Percentiles rank a stretch among this genome's conserved stretches.
These are phyloP conservation scores for Gambusia affinis DNA, from an alignment of 2,113 vertebrate species.

Conservation along the genomic window DNA sequence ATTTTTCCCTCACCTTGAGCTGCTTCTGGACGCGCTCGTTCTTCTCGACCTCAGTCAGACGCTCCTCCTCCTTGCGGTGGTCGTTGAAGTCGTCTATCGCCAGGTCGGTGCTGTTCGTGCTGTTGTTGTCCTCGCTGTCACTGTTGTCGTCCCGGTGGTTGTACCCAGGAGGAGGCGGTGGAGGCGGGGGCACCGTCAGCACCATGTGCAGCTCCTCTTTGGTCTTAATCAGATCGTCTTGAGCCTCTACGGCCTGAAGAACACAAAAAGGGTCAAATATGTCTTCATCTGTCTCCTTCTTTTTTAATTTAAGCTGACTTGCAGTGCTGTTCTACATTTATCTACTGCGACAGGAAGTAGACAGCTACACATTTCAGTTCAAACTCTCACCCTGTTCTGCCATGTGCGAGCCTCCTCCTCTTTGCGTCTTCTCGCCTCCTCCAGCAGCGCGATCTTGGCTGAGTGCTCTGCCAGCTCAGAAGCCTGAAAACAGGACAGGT, in stretches of 20 bases:
- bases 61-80: slow-evolving; percentile 89
- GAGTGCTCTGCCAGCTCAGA: slow-evolving; percentile 90
- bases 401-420: slow-evolving; percentile 90
- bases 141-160: slow-evolving; percentile 83
- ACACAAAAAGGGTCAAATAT: neutral
- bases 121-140: slow-evolving; percentile 83
- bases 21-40: slow-evolving; percentile 93
- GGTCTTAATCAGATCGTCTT: slow-evolving; percentile 89
- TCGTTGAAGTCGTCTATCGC: slow-evolving; percentile 84
- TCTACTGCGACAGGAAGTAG: too few species aligned
- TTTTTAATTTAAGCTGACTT: neutral
- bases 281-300: neutral
- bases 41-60: slow-evolving; percentile 92
- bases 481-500: slow-evolving; percentile 76
- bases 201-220: slow-evolving; percentile 90
- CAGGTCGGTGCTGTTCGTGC: slow-evolving; percentile 90
- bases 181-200: slow-evolving; percentile 83
- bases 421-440: slow-evolving; percentile 88
- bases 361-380: neutral
- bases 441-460: slow-evolving; percentile 87
- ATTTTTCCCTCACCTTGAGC: slow-evolving; percentile 82
- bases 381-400: slow-evolving; percentile 87
- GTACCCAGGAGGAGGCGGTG: slow-evolving; percentile 83
- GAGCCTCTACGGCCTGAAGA: slow-evolving; percentile 87
- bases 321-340: neutral